A percentile compares a stretch with the other conserved stretches of the same genome.
phyloP scores from a whole-genome alignment of 2,888 invertebrate species.

The Platycnemis pennipes region DNA sequence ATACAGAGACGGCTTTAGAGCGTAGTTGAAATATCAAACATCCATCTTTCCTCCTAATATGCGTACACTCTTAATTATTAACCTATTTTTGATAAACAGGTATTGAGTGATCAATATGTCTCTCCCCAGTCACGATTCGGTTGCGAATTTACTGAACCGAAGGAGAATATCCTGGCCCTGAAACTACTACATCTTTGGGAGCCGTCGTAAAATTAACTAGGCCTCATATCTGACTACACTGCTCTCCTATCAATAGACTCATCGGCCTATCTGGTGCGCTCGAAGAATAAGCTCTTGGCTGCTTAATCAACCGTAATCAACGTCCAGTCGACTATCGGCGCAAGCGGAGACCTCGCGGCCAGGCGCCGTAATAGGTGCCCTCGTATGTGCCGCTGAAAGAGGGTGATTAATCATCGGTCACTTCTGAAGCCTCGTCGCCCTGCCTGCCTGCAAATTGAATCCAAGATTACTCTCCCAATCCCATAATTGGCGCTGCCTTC shows the following conservation, averaged over 20 bases:
- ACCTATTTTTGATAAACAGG: too few species aligned
- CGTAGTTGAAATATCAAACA: too few species aligned
- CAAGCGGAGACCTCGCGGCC: background rate
- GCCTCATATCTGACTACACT: background rate
- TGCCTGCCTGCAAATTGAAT: background rate
- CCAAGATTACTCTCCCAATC: conserved; percentile 12
- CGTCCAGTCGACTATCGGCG: background rate
- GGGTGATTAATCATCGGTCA: conserved; percentile 14
- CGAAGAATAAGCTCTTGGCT: conserved; percentile 26
- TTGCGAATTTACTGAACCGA: too few species aligned
- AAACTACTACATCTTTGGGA: background rate
- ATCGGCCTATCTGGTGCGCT: background rate
- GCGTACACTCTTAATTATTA: too few species aligned
- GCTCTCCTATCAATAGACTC: background rate
- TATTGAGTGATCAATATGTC: too few species aligned
- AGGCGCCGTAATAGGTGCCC: background rate
- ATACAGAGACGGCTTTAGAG: too few species aligned
- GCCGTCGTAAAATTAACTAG: background rate
- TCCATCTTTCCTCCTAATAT: too few species aligned
- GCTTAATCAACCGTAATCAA: background rate
- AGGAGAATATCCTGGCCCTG: too few species aligned
- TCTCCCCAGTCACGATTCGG: too few species aligned
- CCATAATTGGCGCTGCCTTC: background rate
- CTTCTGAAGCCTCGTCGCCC: background rate
- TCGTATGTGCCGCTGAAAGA: background rate